Percentiles rank a stretch among this genome's conserved stretches.
These are phyloP conservation scores for Clepsis dumicolana DNA, from an alignment of 2,888 invertebrate species.

Conservation along the genomic window DNA sequence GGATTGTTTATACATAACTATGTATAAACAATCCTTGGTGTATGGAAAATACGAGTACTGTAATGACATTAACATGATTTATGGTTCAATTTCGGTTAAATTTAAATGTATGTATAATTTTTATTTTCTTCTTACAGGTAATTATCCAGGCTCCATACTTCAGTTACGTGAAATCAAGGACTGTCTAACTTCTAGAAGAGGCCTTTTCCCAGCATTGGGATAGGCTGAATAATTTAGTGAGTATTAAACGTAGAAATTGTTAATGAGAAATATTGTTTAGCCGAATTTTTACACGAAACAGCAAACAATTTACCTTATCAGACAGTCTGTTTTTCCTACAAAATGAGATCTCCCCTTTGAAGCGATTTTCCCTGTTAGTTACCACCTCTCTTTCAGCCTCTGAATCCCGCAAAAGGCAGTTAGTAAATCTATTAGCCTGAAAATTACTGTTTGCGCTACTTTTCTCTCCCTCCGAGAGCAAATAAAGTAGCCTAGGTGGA, in stretches of 20 bases:
- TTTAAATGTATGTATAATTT: not conserved
- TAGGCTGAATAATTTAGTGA: not conserved
- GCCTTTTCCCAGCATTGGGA: not conserved
- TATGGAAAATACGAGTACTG: not conserved
- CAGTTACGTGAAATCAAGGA: not conserved
- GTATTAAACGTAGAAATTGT: not conserved
- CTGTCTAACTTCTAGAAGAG: not conserved
- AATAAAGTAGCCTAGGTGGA: slow-evolving; percentile 19
- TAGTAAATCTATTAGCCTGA: slow-evolving; percentile 45
- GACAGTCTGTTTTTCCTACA: not conserved
- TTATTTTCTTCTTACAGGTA: not conserved
- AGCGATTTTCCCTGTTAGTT: not conserved
- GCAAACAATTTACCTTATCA: not conserved
- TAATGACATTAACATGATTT: not conserved
- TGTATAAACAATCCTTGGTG: not conserved
- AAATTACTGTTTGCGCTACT: slow-evolving; percentile 33
- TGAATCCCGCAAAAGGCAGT: slow-evolving; percentile 31
- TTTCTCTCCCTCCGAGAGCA: slow-evolving; percentile 15
- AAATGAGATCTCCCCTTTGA: not conserved
- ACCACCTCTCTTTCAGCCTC: slow-evolving; percentile 24
- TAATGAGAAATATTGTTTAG: not conserved
- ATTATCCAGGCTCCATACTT: not conserved
- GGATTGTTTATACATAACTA: too few relatives aligned
- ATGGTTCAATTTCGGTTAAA: not conserved
- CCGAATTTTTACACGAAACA: not conserved